Conservation (phyloP, 64 coral and sea anemone genomes). For the Dendrophyllia cribrosa region DNA sequence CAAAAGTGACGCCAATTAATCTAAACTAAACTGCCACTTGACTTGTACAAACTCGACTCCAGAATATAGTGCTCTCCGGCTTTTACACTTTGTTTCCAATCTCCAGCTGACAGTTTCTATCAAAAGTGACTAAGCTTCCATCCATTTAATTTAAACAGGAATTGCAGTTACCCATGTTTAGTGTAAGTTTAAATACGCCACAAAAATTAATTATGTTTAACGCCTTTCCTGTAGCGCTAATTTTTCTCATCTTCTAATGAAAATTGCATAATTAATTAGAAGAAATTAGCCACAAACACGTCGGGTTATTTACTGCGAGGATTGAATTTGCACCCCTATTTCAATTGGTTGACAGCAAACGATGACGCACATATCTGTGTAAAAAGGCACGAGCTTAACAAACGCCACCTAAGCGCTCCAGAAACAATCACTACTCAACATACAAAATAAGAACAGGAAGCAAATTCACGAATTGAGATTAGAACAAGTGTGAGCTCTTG, state of each 20-base stretch:
- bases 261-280: neutral
- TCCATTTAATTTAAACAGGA: neutral
- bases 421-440: neutral
- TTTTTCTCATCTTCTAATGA: too few species aligned
- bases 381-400: neutral
- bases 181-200: too few species aligned
- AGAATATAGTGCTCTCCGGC: neutral
- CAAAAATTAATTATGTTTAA: too few species aligned
- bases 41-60: neutral
- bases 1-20: neutral
- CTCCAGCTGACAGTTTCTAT: neutral
- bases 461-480: neutral
- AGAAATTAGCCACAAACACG: neutral
- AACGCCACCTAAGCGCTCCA: neutral
- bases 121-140: neutral
- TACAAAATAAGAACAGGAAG: neutral
- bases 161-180: too few species aligned
- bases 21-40: constrained; percentile 4
- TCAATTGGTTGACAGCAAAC: constrained; percentile 12
- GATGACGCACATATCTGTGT: constrained; percentile 8
- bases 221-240: too few species aligned
- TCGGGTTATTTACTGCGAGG: neutral
- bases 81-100: neutral
- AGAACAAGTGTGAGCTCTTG: neutral
- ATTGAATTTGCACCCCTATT: neutral